Evolutionary conservation across 2,113 vertebrate species (phyloP).

Genomic region (Oryzias melastigma): DNA sequence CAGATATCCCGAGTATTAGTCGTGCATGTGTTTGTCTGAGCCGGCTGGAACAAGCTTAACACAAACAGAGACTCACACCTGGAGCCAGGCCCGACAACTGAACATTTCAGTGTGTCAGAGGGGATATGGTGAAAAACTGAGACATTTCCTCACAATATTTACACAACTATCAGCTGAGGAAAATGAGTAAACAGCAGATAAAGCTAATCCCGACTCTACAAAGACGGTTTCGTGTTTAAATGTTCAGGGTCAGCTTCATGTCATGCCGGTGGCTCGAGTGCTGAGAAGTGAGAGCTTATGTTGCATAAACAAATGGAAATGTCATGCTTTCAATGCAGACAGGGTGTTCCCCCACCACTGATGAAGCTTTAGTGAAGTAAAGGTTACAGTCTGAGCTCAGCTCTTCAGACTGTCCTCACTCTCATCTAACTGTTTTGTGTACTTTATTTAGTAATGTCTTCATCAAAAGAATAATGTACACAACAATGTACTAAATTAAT

Average conservation of each 20-base stretch:
- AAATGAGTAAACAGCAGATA: conserved; percentile 36
- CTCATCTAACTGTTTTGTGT: neutral
- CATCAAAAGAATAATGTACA: too few relatives aligned
- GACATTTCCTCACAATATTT: neutral
- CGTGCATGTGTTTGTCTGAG: conserved; percentile 17
- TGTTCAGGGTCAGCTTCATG: conserved; percentile 50
- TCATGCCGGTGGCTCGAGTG: conserved; percentile 16
- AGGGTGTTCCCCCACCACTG: conserved; percentile 3
- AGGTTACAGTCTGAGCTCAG: conserved; percentile 4
- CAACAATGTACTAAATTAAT: too few relatives aligned
- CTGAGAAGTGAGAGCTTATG: conserved; percentile 39
- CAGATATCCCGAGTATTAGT: conserved; percentile 21
- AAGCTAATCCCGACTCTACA: conserved; percentile 46
- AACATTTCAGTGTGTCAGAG: conserved; percentile 41
- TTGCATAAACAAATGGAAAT: conserved; percentile 47
- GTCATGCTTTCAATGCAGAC: conserved; percentile 24
- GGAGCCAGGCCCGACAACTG: conserved; percentile 68
- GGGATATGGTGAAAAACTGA: neutral
- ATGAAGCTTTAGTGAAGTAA: conserved; percentile 1
- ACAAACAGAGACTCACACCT: conserved; percentile 53
- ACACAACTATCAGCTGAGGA: conserved; percentile 14
- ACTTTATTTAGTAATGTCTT: too few relatives aligned
- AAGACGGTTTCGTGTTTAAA: conserved; percentile 64
- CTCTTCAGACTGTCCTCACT: neutral
- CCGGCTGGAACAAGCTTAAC: conserved; percentile 52